Evolutionary conservation across 2,113 vertebrate species (phyloP).

Genomic region (Oriolus oriolus): DNA sequence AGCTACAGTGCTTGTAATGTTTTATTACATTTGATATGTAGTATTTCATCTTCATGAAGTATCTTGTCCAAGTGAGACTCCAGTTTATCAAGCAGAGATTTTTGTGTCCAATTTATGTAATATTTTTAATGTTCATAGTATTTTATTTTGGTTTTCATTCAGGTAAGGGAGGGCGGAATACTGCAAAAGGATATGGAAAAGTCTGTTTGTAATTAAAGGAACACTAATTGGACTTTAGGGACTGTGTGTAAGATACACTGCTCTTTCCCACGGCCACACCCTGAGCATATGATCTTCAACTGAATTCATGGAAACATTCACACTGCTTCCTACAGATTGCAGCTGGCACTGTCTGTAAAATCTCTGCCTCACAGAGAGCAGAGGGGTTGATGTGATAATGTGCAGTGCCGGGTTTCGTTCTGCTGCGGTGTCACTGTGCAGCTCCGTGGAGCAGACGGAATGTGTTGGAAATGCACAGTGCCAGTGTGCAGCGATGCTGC

Average conservation of each 20-base stretch:
- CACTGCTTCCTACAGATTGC: slow-evolving; percentile 28
- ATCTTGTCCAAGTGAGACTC: background rate
- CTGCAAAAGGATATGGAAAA: slow-evolving; percentile 59
- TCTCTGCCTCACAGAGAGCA: background rate
- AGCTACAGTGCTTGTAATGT: background rate
- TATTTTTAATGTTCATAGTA: background rate
- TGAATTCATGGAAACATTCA: slow-evolving; percentile 47
- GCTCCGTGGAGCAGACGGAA: background rate
- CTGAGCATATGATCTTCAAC: slow-evolving; percentile 50
- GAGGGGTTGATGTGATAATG: background rate
- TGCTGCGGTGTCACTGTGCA: background rate
- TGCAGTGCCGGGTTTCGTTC: background rate
- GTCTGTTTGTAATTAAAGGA: slow-evolving; percentile 55
- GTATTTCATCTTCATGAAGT: background rate
- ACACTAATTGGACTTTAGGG: slow-evolving; percentile 44
- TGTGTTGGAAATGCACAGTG: background rate
- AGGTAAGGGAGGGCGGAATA: slow-evolving; percentile 17
- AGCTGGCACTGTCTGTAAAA: slow-evolving; percentile 13
- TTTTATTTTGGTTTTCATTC: slow-evolving; percentile 33
- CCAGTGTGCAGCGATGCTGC: background rate
- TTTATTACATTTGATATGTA: background rate
- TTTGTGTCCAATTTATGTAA: background rate
- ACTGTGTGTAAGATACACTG: slow-evolving; percentile 7
- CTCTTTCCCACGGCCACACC: slow-evolving; percentile 56
- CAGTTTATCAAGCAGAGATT: background rate